Base-by-base conservation (phyloP, 2,888 invertebrate genomes). In the Rhingia rostrata region DNA sequence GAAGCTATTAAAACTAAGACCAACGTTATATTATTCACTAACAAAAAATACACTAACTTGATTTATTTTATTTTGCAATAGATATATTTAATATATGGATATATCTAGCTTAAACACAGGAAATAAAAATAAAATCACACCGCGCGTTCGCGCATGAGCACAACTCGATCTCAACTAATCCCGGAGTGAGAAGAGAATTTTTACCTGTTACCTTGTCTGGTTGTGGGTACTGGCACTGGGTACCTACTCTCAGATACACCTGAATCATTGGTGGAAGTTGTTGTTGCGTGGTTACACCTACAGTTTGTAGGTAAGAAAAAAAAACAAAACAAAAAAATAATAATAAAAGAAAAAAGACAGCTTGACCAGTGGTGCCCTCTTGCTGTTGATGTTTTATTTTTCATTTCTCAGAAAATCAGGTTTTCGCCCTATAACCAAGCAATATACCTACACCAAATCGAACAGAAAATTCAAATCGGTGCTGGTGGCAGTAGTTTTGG, bases 351-450 rank as follows among this genome's bases (percentile, higher is more conserved):
- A 61, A 37, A 49, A 14, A 72, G 60, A 47, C 43, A 49, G 66
- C 80, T 75, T 84, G 84, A 84, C 84, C 84, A 84, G 84, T 74
- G 70, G 84, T 84, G 80, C 84, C 84, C 84, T 80, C 79, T 84
- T 80, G 74, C 58, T 75, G 74, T 70, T 53, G 49, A 74, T 53
- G 47, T 56, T 75, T 47, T 61, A 2, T 45, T 70, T 66, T 72
- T 60, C 22, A 22, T 22, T 22, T 58, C 66, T 64, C 47, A 39
- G 10, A 45, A 72, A 84, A 84, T 84, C 84, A 80, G 84, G 84
- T 84, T 84, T 84, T 84, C 39, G 80, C 80, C 79, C 84, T 84
- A 22, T 22, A 80, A 66, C 69, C 30, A 56, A 74, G 58, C 67
- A 30, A 79, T 69, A 67, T 51, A 69, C n/a, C n/a, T n/a, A n/a